A percentile compares a stretch with the other conserved stretches of the same genome.
Conservation (phyloP, 2,888 invertebrate species). For the Vannuccia rotundouncinata region DNA sequence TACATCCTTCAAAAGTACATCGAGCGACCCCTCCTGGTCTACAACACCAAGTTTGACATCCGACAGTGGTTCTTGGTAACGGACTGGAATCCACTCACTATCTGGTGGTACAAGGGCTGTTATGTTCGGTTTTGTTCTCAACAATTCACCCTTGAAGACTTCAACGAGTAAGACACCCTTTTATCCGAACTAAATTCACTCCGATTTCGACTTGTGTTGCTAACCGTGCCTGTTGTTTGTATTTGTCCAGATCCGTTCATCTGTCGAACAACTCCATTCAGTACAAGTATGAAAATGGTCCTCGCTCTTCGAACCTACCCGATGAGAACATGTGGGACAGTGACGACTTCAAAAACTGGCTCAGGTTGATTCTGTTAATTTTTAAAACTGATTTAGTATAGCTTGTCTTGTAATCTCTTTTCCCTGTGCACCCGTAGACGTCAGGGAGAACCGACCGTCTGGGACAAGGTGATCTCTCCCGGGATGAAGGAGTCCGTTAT, state of each 20-base stretch:
- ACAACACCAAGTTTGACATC: conserved; percentile 87
- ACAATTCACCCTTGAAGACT: conserved; percentile 71
- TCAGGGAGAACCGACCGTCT: conserved; percentile 65
- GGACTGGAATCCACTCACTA: conserved; percentile 76
- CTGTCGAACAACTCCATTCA: conserved; percentile 88
- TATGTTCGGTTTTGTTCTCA: conserved; percentile 78
- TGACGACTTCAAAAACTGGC: conserved; percentile 65
- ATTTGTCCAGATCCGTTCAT: conserved; percentile 61
- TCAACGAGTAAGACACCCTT: conserved; percentile 67
- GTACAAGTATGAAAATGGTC: conserved; percentile 67
- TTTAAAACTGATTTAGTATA: no score
- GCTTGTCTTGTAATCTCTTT: no score
- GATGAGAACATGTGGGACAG: conserved; percentile 77
- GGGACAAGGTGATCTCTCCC: conserved; percentile 70
- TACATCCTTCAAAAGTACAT: conserved; percentile 92
- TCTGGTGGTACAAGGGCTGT: conserved; percentile 88
- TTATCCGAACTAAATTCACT: not conserved
- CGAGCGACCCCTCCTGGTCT: conserved; percentile 77
- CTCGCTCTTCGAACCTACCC: conserved; percentile 61
- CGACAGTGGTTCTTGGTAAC: conserved; percentile 90
- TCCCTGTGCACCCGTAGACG: no score
- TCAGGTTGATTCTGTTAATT: conserved; percentile 61
- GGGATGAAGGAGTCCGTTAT: conserved; percentile 76
- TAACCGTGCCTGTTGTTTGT: no score
- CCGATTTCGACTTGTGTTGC: not conserved